Evolutionary conservation across 2,888 invertebrate genomes (phyloP), one percentile per base, ranked within the genome.

Genomic region (Acrobasis repandana): DNA sequence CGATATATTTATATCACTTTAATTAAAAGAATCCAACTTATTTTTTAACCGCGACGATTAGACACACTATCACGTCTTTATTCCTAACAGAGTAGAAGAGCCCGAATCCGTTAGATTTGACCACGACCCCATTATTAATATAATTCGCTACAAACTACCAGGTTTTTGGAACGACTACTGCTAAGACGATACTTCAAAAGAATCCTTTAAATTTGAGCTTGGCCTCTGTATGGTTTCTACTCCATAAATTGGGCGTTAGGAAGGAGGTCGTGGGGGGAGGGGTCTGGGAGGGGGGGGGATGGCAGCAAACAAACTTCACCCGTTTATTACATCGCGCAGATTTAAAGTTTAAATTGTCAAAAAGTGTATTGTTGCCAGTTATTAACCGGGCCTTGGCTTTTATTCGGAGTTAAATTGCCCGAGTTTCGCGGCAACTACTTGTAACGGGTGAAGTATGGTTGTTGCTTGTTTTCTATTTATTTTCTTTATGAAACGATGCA

Each of bases 321-420:
- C 60, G 59, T 60, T 52, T 47, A 47, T 60, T 52, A 60, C 52
- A 59, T 59, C 14, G 60, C 60, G 60, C 60, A 52, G 60, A 62
- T 64, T 65, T 64, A 62, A 64, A 64, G 61, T 67, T 67, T 65
- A 64, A 64, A 64, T 67, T 67, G 67, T 62, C 62, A 57, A 61
- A 46, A 63, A 65, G 67, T 65, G 61, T 59, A 63, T 61, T 64
- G 61, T 61, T 56, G 50, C 56, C 58, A 63, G 63, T 63, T 67
- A 67, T 67, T 65, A 64, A 65, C 62, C 61, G 58, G 62, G 65
- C 57, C 59, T 63, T 18, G 51, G 56, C 66, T 61, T 64, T 64
- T 52, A 52, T 60, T 52, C 18, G 11, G 52, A 47, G 46, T 46
- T 52, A 43, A 52, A 60, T 60, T 52, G 60, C 43, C 20, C 28